Evolutionary conservation across 2,888 invertebrate genomes (phyloP), one percentile per base, ranked within the genome.

Genomic region (Drosophila diplacantha): DNA sequence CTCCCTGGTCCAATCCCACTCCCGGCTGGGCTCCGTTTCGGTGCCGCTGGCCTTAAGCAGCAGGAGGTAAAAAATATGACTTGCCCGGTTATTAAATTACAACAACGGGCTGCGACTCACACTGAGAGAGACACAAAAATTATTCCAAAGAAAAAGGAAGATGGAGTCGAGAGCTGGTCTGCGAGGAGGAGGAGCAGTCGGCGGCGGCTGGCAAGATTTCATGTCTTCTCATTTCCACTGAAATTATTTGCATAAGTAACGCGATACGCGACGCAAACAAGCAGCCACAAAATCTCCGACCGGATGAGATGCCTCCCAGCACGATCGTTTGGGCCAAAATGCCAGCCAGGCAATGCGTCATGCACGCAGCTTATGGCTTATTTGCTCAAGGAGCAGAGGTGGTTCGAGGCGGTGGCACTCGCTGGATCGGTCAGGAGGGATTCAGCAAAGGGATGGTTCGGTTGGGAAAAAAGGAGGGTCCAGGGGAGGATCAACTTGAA

Each of bases 191-290:
- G 46, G 57, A 3, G 38, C 2, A 2, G 18, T n/a, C 3, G 43
- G 67, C 31, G 38, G 56, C 9, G 34, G 46, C 41, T 18, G 24
- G 47, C 47, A 53, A 68, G 73, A 80, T 76, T 82, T 69, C 81
- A 73, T 71, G 79, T 63, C 83, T 81, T 39, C 78, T 73, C 73
- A 69, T 70, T 83, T 79, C 78, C 75, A 81, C 69, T 74, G 75
- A 81, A 83, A 80, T 81, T 83, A 83, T 81, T 81, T 81, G 84
- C 82, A 83, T 81, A 83, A 83, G 82, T 82, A 81, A 83, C 80
- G 80, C 80, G 84, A 81, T 83, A 81, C 70, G 83, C 83, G 80
- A 44, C 37, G 61, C 75, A 60, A 60, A 56, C 71, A 54, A 64
- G 70, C 69, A 56, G 65, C 68, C 62, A 53, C 46, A 57, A 44